Evolutionary conservation across 2,113 vertebrate genomes (phyloP).

Genomic region (Melanotaenia duboulayi): DNA sequence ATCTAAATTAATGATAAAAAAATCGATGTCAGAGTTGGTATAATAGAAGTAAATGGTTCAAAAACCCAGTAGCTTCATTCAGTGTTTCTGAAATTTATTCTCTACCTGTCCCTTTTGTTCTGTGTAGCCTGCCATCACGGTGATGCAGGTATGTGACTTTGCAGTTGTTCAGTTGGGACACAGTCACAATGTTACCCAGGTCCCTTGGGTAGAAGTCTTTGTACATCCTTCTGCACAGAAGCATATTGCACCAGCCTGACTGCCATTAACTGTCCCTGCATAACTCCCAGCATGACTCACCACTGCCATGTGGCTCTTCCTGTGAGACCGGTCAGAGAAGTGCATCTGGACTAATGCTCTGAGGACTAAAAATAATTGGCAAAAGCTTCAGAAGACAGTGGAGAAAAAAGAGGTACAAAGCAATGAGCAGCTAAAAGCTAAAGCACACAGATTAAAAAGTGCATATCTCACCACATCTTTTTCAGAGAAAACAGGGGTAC

Average conservation of each 20-base stretch:
- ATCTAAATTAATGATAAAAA: conserved; percentile 57
- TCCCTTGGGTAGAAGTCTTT: conserved; percentile 51
- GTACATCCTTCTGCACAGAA: conserved; percentile 52
- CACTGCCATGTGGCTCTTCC: conserved; percentile 17
- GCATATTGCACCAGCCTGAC: conserved; percentile 50
- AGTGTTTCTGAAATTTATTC: conserved; percentile 27
- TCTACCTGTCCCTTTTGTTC: background rate
- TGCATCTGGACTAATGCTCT: conserved; percentile 28
- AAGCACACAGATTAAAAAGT: conserved; percentile 25
- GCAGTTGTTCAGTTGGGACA: conserved; percentile 54
- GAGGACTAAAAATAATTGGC: conserved; percentile 39
- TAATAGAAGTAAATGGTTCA: conserved; percentile 43
- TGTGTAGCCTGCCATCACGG: conserved; percentile 14
- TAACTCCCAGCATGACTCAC: conserved; percentile 26
- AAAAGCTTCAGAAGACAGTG: conserved; percentile 20
- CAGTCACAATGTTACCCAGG: conserved; percentile 56
- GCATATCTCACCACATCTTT: conserved; percentile 20
- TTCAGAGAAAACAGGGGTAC: conserved; percentile 10
- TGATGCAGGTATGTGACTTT: conserved; percentile 70
- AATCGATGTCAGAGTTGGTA: conserved; percentile 51
- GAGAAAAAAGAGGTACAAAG: conserved; percentile 3
- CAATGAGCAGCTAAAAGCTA: conserved; percentile 2
- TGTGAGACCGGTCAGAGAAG: conserved; percentile 12
- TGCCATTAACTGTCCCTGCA: conserved; percentile 45
- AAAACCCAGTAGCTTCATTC: conserved; percentile 27